Evolutionary conservation across 1,140 invertebrate genomes (phyloP).

Genomic region (Patella vulgata): DNA sequence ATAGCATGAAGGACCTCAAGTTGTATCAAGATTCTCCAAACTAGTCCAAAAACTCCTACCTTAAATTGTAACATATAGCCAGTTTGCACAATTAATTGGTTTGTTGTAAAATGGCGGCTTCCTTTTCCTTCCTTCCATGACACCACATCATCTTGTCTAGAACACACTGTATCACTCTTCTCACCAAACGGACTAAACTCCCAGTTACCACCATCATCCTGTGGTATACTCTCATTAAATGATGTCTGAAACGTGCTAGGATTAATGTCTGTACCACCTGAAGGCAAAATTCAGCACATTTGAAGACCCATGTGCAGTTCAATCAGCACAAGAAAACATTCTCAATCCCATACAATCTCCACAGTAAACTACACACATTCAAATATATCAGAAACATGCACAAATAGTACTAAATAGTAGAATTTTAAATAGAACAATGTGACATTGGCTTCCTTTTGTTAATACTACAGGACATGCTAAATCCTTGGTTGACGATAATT

Average conservation of each 20-base stretch:
- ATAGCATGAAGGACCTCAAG: no score
- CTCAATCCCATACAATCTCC: not conserved
- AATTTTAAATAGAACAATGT: no score
- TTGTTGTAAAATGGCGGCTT: slow-evolving; percentile 63
- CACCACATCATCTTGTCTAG: slow-evolving; percentile 41
- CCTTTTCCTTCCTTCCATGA: slow-evolving; percentile 53
- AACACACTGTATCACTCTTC: slow-evolving; percentile 44
- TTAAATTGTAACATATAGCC: slow-evolving; percentile 66
- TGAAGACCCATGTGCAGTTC: not conserved
- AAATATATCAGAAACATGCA: no score
- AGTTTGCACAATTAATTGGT: slow-evolving; percentile 65
- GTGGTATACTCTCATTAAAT: slow-evolving; percentile 54
- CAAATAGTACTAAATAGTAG: no score
- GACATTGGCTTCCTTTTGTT: no score
- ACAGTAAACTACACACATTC: no score
- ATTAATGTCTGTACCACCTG: slow-evolving; percentile 66
- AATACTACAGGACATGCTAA: no score
- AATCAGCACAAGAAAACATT: not conserved
- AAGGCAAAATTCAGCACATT: not conserved
- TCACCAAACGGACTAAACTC: slow-evolving; percentile 63
- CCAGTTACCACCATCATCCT: slow-evolving; percentile 48
- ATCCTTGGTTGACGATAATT: no score
- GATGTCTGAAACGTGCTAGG: slow-evolving; percentile 60
- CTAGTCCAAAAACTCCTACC: no score
- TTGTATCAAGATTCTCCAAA: no score